Evolutionary conservation across 2,797 vertebrate species (phyloP).

Genomic region (Echeneis naucrates): DNA sequence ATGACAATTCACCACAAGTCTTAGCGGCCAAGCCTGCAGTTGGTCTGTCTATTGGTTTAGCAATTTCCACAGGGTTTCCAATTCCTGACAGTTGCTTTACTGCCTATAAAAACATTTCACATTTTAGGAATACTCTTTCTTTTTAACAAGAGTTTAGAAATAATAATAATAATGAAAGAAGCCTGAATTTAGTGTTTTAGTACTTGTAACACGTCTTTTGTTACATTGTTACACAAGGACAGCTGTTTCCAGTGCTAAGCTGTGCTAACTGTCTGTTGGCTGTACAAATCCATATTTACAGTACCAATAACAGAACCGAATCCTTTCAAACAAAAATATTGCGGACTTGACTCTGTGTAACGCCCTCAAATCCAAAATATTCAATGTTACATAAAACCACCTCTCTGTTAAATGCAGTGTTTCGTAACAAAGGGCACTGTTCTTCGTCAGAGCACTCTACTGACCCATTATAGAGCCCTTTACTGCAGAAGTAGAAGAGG

Average conservation of each 20-base stretch:
- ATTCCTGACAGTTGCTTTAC: not conserved
- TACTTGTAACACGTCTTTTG: not conserved
- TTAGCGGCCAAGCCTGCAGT: slow-evolving; percentile 7
- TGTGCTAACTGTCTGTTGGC: not conserved
- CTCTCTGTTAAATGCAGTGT: not conserved
- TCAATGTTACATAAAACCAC: not conserved
- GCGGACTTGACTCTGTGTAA: not conserved
- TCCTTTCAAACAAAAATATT: not conserved
- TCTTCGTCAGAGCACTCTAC: slow-evolving; percentile 25
- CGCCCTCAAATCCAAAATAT: not conserved
- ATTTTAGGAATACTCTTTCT: not conserved
- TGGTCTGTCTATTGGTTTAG: not conserved
- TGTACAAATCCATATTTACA: not conserved
- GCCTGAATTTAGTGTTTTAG: too few relatives aligned
- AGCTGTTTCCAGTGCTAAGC: not conserved
- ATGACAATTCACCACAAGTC: slow-evolving; percentile 27
- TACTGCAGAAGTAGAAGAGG: slow-evolving; percentile 38
- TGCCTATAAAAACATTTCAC: not conserved
- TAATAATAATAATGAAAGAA: too few relatives aligned
- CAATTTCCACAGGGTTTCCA: not conserved
- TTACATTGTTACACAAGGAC: not conserved
- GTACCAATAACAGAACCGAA: not conserved
- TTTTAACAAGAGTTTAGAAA: not conserved
- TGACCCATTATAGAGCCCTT: slow-evolving; percentile 34
- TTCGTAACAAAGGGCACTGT: slow-evolving; percentile 19